Percentiles rank a stretch among this genome's conserved stretches.
phyloP scores from a whole-genome alignment of 2,113 vertebrate species.

The Zingel zingel region DNA sequence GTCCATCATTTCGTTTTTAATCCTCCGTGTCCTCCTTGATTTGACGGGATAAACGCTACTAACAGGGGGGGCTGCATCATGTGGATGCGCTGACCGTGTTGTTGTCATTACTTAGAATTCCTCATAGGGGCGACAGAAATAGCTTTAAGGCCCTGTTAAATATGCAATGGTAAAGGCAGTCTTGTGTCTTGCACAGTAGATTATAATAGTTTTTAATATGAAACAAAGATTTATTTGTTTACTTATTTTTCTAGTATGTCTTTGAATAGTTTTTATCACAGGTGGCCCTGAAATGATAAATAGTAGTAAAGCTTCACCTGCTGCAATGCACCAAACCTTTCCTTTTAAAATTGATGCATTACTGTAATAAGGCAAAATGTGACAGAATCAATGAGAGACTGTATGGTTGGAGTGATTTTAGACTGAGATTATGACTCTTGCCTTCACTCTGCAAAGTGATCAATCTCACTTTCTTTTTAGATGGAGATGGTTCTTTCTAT shows the following conservation, averaged over 20 bases:
- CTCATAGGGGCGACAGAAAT: no score
- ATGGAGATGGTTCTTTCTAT: not conserved
- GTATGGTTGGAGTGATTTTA: no score
- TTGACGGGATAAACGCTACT: no score
- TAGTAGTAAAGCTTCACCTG: not conserved
- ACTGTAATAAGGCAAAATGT: no score
- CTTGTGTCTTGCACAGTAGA: not conserved
- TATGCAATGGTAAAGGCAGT: no score
- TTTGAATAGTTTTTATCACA: not conserved
- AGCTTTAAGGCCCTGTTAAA: not conserved
- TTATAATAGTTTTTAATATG: not conserved
- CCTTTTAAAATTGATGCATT: not conserved
- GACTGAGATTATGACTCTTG: not conserved
- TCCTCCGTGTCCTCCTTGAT: no score
- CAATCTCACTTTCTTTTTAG: not conserved
- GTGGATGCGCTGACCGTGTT: no score
- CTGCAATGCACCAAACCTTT: not conserved
- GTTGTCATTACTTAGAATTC: no score
- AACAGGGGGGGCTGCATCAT: no score
- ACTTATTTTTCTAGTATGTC: not conserved
- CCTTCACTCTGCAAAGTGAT: not conserved
- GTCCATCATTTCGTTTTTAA: no score
- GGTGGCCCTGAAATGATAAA: not conserved
- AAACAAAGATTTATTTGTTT: no score
- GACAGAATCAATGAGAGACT: no score